Conservation (phyloP, 2,797 vertebrate species). For the Gymnoscopelus braueri region DNA sequence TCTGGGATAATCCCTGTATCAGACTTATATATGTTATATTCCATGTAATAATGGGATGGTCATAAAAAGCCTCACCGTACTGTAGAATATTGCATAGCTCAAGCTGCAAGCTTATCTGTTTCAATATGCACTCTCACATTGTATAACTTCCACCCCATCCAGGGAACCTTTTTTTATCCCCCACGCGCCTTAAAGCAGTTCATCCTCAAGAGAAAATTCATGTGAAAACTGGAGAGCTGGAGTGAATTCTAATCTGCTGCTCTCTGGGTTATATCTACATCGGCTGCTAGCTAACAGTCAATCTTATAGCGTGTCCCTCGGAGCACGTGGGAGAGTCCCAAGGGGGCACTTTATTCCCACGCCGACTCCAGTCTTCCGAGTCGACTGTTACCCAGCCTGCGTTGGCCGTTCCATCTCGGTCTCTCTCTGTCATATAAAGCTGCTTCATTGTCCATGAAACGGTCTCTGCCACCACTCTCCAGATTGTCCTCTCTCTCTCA, state of each 20-base stretch:
- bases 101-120: constrained; percentile 35
- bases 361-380: constrained; percentile 42
- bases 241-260: constrained; percentile 49
- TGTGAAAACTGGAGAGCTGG: constrained; percentile 43
- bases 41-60: constrained; percentile 12
- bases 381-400: constrained; percentile 35
- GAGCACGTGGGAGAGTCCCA: constrained; percentile 34
- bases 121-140: constrained; percentile 38
- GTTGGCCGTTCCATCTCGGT: constrained; percentile 49
- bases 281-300: constrained; percentile 20
- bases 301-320: constrained; percentile 24
- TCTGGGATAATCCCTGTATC: constrained; percentile 10
- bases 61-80: constrained; percentile 16
- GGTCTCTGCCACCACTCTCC: constrained; percentile 50
- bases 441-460: constrained; percentile 71
- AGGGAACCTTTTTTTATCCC: constrained; percentile 33
- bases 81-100: constrained; percentile 25
- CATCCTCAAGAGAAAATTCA: constrained; percentile 41
- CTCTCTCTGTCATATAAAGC: constrained; percentile 63
- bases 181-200: constrained; percentile 12
- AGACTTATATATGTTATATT: constrained; percentile 27
- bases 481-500: constrained; percentile 22
- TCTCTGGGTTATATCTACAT: constrained; percentile 39
- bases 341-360: constrained; percentile 57
- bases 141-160: constrained; percentile 18